These are phyloP conservation scores for Syncerus caffer DNA, from an alignment of 2,797 vertebrate species.

Conservation along the genomic window DNA sequence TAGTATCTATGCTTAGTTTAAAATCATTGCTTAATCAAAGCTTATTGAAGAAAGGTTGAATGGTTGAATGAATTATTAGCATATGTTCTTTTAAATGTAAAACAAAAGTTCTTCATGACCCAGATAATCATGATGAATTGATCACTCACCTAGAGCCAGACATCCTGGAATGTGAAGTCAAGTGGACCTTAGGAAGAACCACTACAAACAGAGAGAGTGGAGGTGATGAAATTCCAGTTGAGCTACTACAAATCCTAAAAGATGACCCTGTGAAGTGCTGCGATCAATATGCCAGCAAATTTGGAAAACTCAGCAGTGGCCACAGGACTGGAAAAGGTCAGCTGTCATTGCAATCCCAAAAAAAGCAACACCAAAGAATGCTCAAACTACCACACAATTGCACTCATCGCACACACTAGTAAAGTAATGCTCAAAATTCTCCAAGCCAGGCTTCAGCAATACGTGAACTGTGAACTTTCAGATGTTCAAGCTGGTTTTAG, in stretches of 20 bases:
- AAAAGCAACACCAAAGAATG: neutral
- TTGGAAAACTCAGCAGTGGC: neutral
- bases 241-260: neutral
- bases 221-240: neutral
- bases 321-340: neutral
- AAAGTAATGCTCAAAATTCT: neutral
- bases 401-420: neutral
- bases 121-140: neutral
- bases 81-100: neutral
- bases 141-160: neutral
- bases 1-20: neutral
- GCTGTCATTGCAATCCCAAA: neutral
- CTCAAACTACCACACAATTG: neutral
- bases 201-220: rapidly evolving
- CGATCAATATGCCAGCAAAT: neutral
- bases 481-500: neutral
- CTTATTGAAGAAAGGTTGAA: neutral
- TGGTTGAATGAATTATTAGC: neutral
- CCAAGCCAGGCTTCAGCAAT: neutral
- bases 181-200: neutral
- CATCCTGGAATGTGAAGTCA: neutral
- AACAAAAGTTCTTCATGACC: neutral
- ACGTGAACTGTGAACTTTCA: rapidly evolving
- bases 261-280: neutral
- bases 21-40: constrained; percentile 1